Conservation (phyloP, 2,113 vertebrate genomes). For the Blennius ocellaris region DNA sequence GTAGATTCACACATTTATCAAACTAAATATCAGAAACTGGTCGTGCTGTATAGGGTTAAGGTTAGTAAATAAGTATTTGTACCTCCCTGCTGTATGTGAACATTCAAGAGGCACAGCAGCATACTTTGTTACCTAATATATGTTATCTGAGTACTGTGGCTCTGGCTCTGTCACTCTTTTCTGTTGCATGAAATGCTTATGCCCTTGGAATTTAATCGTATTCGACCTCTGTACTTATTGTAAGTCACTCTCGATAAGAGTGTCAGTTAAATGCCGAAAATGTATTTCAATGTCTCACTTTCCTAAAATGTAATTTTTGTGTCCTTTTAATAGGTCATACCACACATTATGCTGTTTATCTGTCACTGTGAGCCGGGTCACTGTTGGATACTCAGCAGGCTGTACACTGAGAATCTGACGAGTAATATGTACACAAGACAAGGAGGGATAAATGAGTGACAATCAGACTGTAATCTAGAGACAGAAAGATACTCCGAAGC, state of each 20-base stretch:
- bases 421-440: slow-evolving; percentile 47
- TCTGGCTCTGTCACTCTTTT: slow-evolving; percentile 53
- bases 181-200: slow-evolving; percentile 55
- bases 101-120: slow-evolving; percentile 38
- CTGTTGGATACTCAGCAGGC: slow-evolving; percentile 26
- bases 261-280: slow-evolving; percentile 56
- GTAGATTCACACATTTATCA: not conserved
- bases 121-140: slow-evolving; percentile 53
- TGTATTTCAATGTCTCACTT: slow-evolving; percentile 63
- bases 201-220: slow-evolving; percentile 79
- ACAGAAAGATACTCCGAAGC: slow-evolving; percentile 16
- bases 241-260: slow-evolving; percentile 70
- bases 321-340: slow-evolving; percentile 67
- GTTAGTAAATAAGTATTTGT: too few species aligned
- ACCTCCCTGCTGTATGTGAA: slow-evolving; percentile 25
- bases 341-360: slow-evolving; percentile 45
- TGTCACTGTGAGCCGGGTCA: slow-evolving; percentile 39
- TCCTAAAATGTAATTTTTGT: slow-evolving; percentile 62
- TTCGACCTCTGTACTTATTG: slow-evolving; percentile 66
- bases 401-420: slow-evolving; percentile 38
- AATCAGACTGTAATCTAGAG: slow-evolving; percentile 30
- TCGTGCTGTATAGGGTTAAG: too few species aligned
- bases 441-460: slow-evolving; percentile 25
- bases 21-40: too few species aligned
- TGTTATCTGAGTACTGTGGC: slow-evolving; percentile 54